Base-by-base conservation (phyloP, 1,140 invertebrate species). In the Drosophila sturtevanti region DNA sequence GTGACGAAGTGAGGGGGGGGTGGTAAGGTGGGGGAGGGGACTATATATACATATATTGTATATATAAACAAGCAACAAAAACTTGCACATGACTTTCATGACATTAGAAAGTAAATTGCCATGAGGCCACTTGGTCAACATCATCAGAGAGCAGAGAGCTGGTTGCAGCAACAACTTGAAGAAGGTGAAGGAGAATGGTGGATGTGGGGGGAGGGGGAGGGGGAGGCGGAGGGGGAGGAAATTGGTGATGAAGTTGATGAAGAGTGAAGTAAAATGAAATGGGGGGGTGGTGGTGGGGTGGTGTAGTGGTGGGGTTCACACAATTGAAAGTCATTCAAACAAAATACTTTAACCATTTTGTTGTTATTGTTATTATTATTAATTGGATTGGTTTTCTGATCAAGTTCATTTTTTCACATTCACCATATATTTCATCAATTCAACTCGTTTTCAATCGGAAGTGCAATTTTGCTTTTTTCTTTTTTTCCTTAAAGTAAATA, bases 91-190 rank as follows among this genome's bases (percentile, higher is more conserved):
- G 82, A 87, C 82, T 87, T 89, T 87, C 73, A 56, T 89, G 84
- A 80, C 84, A 89, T 89, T 89, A 89, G 84, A 89, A 89, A 89
- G 84, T 89, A 89, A 89, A 89, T 89, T 89, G 85, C 84, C 77
- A 84, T 89, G 55, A 89, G 84, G 84, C 84, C 85, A 89, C 77
- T 89, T 89, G 84, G 84, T 89, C 85, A 89, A 89, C 74, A 62
- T 41, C 73, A 68, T 58, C 72, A 63, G 35, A 68, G 64, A 52
- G 51, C 72, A 63, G 35, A 68, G 64, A 52, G 51, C 21, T 62
- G 63, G 78, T 68, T 61, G 71, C 68, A 75, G 52, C 70, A 62
- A 63, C 35, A 75, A 59, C 38, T 51, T 58, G 58, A 64, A 63
- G 65, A 35, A 24, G 72, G 72, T 65, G 68, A 61, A 31, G 31